Percentiles rank a stretch among this genome's conserved stretches.
phyloP scores from a whole-genome alignment of 1,140 invertebrate species.

The Drosophila bipectinata region DNA sequence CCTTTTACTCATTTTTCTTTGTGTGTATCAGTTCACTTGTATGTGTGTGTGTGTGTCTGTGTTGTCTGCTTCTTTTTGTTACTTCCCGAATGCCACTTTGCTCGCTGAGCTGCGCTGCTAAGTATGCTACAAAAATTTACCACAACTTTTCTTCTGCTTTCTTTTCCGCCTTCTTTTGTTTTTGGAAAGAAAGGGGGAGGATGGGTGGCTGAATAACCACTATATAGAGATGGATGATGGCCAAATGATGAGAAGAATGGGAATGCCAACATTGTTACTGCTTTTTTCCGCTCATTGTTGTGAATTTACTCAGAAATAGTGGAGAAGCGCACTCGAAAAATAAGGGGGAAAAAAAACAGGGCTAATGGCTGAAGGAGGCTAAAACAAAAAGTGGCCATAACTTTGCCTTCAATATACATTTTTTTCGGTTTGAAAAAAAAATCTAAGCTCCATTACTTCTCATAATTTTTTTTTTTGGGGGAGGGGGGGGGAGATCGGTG shows the following conservation, averaged over 20 bases:
- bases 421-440: slow-evolving; percentile 10
- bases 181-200: background rate
- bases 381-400: slow-evolving; percentile 7
- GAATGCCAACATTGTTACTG: slow-evolving; percentile 7
- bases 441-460: background rate
- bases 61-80: slow-evolving; percentile 38
- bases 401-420: background rate
- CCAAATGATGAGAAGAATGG: slow-evolving; percentile 13
- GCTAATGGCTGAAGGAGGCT: background rate
- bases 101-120: slow-evolving; percentile 48
- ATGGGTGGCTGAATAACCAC: background rate
- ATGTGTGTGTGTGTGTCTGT: background rate
- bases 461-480: background rate
- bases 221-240: slow-evolving; percentile 35
- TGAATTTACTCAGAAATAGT: slow-evolving; percentile 38
- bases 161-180: slow-evolving; percentile 16
- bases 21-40: slow-evolving; percentile 4
- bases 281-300: slow-evolving; percentile 14
- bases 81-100: slow-evolving; percentile 69
- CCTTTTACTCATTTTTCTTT: background rate
- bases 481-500: too few relatives aligned
- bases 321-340: background rate
- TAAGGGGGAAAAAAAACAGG: background rate
- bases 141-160: slow-evolving; percentile 39
- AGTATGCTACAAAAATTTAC: slow-evolving; percentile 68